Conservation (phyloP, 2,888 invertebrate genomes). For the Phlogophora meticulosa region DNA sequence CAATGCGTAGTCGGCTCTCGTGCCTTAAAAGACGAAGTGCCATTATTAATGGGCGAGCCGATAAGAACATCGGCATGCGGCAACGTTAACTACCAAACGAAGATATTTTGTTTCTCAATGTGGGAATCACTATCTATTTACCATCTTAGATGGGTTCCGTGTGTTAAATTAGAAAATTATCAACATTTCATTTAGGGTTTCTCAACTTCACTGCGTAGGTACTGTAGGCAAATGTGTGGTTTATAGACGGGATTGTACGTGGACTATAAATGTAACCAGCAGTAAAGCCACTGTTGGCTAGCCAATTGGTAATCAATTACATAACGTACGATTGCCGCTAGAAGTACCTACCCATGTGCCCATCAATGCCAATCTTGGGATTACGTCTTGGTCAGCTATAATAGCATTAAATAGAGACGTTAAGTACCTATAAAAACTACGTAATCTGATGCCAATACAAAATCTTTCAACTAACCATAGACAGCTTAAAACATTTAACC, state of each 20-base stretch:
- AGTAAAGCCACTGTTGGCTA: background rate
- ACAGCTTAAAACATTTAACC: constrained; percentile 28
- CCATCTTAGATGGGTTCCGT: constrained; percentile 59
- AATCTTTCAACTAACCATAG: constrained; percentile 10
- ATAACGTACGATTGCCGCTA: constrained; percentile 7
- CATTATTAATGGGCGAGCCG: constrained; percentile 78
- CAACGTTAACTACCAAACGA: constrained; percentile 68
- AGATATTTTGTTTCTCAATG: constrained; percentile 74
- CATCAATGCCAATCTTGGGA: background rate
- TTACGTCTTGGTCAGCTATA: constrained; percentile 1
- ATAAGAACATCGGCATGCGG: constrained; percentile 76
- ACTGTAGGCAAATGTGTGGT: constrained; percentile 4
- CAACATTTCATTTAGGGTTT: constrained; percentile 48
- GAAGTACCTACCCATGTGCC: constrained; percentile 11
- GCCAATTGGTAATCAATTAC: constrained; percentile 1
- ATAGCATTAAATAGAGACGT: background rate
- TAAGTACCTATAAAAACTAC: background rate
- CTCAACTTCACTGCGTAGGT: constrained; percentile 19
- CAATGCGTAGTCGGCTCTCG: constrained; percentile 74
- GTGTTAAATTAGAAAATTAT: constrained; percentile 59
- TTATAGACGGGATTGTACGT: background rate
- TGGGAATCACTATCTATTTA: constrained; percentile 69
- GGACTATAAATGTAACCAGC: constrained; percentile 13
- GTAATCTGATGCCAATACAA: constrained; percentile 1
- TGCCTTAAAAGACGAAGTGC: constrained; percentile 78